phyloP scores from a whole-genome alignment of 2,888 invertebrate genomes.

The Silvanus unidentatus region DNA sequence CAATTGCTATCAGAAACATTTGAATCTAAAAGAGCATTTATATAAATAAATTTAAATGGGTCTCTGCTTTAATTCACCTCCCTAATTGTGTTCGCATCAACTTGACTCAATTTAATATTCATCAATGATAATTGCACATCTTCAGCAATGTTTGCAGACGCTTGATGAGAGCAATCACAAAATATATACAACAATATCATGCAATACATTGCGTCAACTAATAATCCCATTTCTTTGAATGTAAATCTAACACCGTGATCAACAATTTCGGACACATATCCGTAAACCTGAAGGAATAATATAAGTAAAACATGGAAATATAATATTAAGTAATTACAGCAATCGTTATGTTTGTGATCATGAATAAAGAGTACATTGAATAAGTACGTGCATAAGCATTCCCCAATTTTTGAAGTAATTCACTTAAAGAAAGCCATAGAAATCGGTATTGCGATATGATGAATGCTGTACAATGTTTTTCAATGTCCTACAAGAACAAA shows the following conservation, averaged over 20 bases:
- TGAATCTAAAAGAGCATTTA: slow-evolving; percentile 50
- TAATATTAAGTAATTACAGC: slow-evolving; percentile 39
- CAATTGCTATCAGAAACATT: slow-evolving; percentile 61
- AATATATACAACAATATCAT: slow-evolving; percentile 57
- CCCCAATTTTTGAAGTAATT: slow-evolving; percentile 58
- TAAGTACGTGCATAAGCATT: slow-evolving; percentile 65
- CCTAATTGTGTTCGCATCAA: slow-evolving; percentile 56
- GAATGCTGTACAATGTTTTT: slow-evolving; percentile 50
- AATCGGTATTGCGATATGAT: slow-evolving; percentile 57
- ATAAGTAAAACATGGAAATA: not conserved
- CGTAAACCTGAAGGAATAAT: slow-evolving; percentile 48
- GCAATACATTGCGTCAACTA: slow-evolving; percentile 60
- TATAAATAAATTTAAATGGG: slow-evolving; percentile 3
- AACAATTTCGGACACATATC: slow-evolving; percentile 60
- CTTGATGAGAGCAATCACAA: slow-evolving; percentile 62
- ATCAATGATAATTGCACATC: slow-evolving; percentile 58
- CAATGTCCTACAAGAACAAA: slow-evolving; percentile 49
- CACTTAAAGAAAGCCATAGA: slow-evolving; percentile 61
- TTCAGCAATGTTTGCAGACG: slow-evolving; percentile 58
- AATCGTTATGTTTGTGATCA: slow-evolving; percentile 63
- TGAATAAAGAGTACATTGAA: slow-evolving; percentile 60
- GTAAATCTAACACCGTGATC: slow-evolving; percentile 61
- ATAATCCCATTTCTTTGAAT: slow-evolving; percentile 61
- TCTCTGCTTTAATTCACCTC: slow-evolving; percentile 45
- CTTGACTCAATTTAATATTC: slow-evolving; percentile 52